Conservation (phyloP, 2,797 vertebrate species). For the Cephalopachus bancanus region DNA sequence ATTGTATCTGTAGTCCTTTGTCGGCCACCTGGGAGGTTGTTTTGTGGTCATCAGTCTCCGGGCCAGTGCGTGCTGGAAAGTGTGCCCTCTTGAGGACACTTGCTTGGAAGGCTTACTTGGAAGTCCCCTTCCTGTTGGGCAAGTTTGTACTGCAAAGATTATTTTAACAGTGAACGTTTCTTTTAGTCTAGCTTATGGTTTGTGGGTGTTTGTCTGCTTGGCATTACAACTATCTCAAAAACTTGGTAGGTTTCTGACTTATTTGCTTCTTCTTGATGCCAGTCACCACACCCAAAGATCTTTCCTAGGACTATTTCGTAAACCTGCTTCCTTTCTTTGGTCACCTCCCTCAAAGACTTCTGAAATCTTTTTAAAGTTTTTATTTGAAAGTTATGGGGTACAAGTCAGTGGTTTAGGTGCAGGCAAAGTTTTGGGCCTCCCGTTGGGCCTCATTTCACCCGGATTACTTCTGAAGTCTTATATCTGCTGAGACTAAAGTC, state of each 20-base stretch:
- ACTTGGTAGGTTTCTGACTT: background rate
- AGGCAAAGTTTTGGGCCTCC: too few species aligned
- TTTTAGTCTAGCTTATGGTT: background rate
- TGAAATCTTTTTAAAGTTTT: background rate
- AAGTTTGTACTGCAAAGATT: background rate
- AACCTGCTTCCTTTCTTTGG: background rate
- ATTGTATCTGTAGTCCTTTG: background rate
- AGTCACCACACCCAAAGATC: background rate
- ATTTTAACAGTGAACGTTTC: background rate
- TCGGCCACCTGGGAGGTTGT: background rate
- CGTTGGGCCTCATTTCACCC: too few species aligned
- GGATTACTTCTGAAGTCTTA: background rate
- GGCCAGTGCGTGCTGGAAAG: background rate
- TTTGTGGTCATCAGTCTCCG: background rate
- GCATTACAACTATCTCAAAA: background rate
- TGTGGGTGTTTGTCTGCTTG: background rate
- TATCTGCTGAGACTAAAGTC: background rate
- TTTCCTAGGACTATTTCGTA: background rate
- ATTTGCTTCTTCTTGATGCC: background rate
- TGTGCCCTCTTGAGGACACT: background rate
- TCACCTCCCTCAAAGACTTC: slow-evolving; percentile 9
- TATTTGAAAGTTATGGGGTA: too few species aligned
- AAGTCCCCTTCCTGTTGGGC: background rate
- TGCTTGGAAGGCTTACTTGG: slow-evolving; percentile 6
- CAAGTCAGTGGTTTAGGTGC: too few species aligned